Conservation (phyloP, 2,113 vertebrate species). For the Lepus americanus region DNA sequence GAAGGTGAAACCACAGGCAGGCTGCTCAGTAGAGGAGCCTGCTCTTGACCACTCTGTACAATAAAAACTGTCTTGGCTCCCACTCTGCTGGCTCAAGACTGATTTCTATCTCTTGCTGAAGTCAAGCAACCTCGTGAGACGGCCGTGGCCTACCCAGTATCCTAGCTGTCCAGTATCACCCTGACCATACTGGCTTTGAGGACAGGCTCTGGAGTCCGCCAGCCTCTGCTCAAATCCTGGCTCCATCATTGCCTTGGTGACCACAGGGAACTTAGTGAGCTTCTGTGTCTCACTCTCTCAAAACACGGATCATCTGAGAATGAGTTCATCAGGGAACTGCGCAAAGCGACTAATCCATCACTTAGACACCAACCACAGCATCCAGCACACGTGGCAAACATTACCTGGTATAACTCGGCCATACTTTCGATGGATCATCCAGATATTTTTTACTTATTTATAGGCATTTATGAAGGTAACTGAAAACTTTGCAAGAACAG, state of each 20-base stretch:
- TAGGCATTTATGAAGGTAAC: not conserved
- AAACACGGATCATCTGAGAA: not conserved
- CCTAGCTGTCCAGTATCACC: too few species aligned
- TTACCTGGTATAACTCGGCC: not conserved
- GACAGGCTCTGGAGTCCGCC: not conserved
- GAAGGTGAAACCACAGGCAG: too few species aligned
- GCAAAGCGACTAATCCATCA: not conserved
- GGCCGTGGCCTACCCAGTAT: too few species aligned
- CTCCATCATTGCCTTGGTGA: not conserved
- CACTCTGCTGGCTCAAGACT: too few species aligned
- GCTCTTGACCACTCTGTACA: too few species aligned
- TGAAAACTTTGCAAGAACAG: too few species aligned
- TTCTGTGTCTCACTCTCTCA: not conserved
- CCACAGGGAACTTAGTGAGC: not conserved
- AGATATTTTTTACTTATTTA: conserved; percentile 1
- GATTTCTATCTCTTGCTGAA: too few species aligned
- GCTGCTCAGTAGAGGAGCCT: too few species aligned
- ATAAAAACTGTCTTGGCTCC: too few species aligned
- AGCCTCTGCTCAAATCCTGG: not conserved
- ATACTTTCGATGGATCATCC: not conserved
- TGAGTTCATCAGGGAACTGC: not conserved
- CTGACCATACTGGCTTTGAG: not conserved
- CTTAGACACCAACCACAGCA: not conserved
- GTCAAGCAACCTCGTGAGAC: too few species aligned
- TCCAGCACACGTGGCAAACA: not conserved